phyloP scores from a whole-genome alignment of 2,797 vertebrate species.

The Poeciliopsis turneri region DNA sequence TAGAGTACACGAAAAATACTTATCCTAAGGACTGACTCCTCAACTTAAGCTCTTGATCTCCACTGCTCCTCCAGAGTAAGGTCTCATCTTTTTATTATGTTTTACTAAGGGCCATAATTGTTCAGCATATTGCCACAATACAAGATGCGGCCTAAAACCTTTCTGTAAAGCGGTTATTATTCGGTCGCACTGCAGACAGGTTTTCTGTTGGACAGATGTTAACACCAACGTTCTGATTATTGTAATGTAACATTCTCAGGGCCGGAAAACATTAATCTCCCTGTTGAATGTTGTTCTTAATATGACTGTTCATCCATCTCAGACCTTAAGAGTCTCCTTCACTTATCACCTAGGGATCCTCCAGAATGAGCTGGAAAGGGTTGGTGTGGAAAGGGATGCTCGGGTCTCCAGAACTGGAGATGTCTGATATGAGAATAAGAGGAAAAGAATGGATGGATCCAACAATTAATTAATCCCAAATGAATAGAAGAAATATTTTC shows the following conservation, averaged over 20 bases:
- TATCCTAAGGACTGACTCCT: background rate
- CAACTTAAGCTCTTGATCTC: background rate
- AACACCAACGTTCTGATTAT: background rate
- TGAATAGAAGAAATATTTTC: background rate
- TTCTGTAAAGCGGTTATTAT: background rate
- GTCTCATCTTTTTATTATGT: background rate
- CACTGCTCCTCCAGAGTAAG: background rate
- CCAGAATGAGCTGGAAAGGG: constrained; percentile 40
- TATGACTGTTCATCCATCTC: background rate
- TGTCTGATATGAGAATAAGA: background rate
- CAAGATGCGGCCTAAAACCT: background rate
- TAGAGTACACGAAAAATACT: background rate
- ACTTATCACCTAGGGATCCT: background rate
- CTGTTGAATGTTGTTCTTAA: constrained; percentile 3
- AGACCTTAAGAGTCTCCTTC: constrained; percentile 2
- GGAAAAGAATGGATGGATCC: background rate
- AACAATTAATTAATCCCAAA: background rate
- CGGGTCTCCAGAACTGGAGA: background rate
- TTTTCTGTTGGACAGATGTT: background rate
- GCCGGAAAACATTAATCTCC: constrained; percentile 1
- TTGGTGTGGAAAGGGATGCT: background rate
- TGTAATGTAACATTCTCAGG: background rate
- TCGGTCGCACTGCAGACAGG: background rate
- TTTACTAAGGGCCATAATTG: background rate
- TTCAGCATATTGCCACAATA: background rate